A percentile compares a stretch with the other conserved stretches of the same genome.
phyloP scores from a whole-genome alignment of 2,797 vertebrate species.

The Pseudomugil tenellus region DNA sequence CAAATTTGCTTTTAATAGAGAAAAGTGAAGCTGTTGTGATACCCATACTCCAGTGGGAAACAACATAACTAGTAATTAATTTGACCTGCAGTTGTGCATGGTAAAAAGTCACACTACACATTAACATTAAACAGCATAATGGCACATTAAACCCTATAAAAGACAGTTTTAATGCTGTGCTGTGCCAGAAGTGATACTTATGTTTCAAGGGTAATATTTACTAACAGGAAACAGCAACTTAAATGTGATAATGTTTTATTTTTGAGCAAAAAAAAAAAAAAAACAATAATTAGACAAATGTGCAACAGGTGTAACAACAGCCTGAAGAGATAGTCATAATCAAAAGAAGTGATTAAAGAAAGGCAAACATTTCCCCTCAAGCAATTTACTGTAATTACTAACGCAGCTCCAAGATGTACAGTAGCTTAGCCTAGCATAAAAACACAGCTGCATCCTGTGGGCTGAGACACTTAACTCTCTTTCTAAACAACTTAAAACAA shows the following conservation, averaged over 20 bases:
- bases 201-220: slow-evolving; percentile 16
- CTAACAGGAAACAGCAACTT: background rate
- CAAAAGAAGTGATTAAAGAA: slow-evolving; percentile 4
- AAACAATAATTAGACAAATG: slow-evolving; percentile 17
- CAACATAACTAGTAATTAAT: slow-evolving; percentile 62
- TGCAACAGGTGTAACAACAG: slow-evolving; percentile 10
- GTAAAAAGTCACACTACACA: slow-evolving; percentile 35
- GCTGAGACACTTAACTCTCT: background rate
- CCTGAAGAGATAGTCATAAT: background rate
- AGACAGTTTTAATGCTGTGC: slow-evolving; percentile 11
- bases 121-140: slow-evolving; percentile 36
- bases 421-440: slow-evolving; percentile 5
- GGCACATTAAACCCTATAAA: slow-evolving; percentile 39
- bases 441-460: slow-evolving; percentile 18
- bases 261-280: slow-evolving; percentile 10
- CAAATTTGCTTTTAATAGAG: slow-evolving; percentile 68
- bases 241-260: slow-evolving; percentile 6
- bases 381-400: slow-evolving; percentile 15
- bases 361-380: background rate
- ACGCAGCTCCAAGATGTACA: background rate
- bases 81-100: slow-evolving; percentile 48
- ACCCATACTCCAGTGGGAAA: slow-evolving; percentile 40
- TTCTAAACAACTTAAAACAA: background rate
- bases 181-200: background rate
- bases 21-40: slow-evolving; percentile 60